Evolutionary conservation across 1,140 invertebrate genomes (phyloP).

Genomic region (Drosophila nebulosa): DNA sequence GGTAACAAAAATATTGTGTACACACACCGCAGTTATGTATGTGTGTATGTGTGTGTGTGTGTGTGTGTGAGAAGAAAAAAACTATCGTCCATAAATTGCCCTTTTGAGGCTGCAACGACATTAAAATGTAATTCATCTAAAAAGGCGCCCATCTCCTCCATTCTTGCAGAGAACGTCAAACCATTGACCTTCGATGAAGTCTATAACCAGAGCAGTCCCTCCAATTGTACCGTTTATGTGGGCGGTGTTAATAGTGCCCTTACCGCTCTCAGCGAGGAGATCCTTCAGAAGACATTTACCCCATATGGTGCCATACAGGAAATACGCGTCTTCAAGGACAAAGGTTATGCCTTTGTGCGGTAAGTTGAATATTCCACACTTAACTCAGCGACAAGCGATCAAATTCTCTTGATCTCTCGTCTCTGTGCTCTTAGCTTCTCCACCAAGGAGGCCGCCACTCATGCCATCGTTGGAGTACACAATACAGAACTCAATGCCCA

Average conservation of each 20-base stretch:
- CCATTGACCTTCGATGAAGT: conserved; percentile 98
- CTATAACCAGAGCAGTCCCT: conserved; percentile 98
- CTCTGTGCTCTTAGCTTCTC: conserved; percentile 88
- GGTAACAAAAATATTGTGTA: conserved; percentile 28
- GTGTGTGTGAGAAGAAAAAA: conserved; percentile 46
- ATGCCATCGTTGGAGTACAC: conserved; percentile 98
- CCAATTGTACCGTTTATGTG: conserved; percentile 99
- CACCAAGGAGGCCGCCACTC: conserved; percentile 97
- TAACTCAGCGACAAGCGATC: background rate
- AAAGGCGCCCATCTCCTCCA: background rate
- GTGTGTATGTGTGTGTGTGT: no score
- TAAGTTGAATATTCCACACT: conserved; percentile 80
- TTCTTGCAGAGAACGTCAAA: conserved; percentile 89
- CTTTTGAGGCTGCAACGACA: conserved; percentile 19
- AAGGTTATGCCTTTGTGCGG: conserved; percentile 99
- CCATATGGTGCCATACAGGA: conserved; percentile 98
- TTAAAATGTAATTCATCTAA: conserved; percentile 53
- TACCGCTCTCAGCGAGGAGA: conserved; percentile 95
- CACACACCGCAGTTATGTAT: background rate
- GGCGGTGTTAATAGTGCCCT: conserved; percentile 97
- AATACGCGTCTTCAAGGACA: conserved; percentile 99
- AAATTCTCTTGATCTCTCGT: background rate
- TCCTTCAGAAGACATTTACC: conserved; percentile 97
- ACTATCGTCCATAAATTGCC: conserved; percentile 54
- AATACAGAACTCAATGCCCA: conserved; percentile 98